Conservation (phyloP, 2,113 vertebrate species). For the Echinops telfairi region DNA sequence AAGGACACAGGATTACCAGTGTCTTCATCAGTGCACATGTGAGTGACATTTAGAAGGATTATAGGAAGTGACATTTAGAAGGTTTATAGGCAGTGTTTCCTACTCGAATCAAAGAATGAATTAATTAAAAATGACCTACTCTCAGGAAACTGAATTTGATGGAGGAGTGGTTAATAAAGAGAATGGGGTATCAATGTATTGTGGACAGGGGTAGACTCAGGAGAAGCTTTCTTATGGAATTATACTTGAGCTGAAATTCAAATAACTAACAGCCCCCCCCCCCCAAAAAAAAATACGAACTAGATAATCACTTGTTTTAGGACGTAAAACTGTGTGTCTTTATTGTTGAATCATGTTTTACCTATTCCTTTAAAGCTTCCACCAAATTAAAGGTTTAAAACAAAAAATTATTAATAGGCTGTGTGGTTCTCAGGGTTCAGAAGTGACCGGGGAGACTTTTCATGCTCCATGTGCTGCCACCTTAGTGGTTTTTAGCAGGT, state of each 20-base stretch:
- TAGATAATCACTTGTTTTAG: neutral
- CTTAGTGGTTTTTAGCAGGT: neutral
- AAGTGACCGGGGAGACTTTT: neutral
- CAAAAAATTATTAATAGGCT: neutral
- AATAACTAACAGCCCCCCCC: neutral
- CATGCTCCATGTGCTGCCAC: neutral
- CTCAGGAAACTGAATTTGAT: neutral
- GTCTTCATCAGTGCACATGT: neutral
- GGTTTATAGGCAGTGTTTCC: neutral
- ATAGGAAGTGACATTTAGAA: neutral
- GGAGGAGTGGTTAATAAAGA: neutral
- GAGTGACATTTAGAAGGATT: neutral
- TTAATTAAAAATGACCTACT: neutral
- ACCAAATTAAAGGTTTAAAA: neutral
- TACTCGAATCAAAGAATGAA: neutral
- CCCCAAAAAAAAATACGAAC: neutral
- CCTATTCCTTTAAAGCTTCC: neutral
- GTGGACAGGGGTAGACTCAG: neutral
- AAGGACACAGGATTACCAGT: neutral
- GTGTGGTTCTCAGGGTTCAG: neutral
- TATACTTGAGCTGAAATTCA: neutral
- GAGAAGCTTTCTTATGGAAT: neutral
- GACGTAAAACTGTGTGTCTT: neutral
- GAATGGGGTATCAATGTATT: neutral
- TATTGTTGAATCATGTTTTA: neutral